Base-by-base conservation (phyloP, 2,888 invertebrate species). In the Eueremaeus valkanovi region DNA sequence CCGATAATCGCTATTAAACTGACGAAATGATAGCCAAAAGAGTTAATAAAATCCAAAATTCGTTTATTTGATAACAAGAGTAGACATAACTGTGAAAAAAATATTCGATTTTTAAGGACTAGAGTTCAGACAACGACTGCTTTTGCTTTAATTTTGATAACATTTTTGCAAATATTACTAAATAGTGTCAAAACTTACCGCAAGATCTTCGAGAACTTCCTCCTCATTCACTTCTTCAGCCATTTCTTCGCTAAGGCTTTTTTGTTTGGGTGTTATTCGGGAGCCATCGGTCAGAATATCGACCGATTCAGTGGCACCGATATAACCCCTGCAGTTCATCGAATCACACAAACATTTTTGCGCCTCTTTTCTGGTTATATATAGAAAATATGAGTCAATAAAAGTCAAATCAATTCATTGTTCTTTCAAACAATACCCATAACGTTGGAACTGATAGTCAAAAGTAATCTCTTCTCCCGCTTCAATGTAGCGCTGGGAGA, bases 381-480 rank as follows among this genome's bases (percentile, higher is more conserved):
- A n/a, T n/a, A n/a, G 40, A 29, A 72, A 78, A 76, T 72, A 77
- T 40, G 72, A 3, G 13, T 13, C 73, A n/a, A 73, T 45, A 68
- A 1, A 49, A 31, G 27, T 16, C n/a, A 21, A 24, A 55, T 27
- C n/a, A 18, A 61, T 78, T 77, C 75, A 55, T 77, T 76, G 75
- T 13, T 29, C 27, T n/a, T n/a, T 75, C 66, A 77, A 21, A n/a
- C 18, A 73, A 63, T 84, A 92, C 92, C 94, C 97, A 85, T 96
- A 97, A 82, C 95, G 87, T 84, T 98, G 94, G 84, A 97, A 96
- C 84, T 96, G 92, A 84, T 99, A 99, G 84, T 99, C 97, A 84
- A 99, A 99, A 0, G 97, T 98, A 73, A 99, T 90, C 85, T 99
- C 99, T 83, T 98, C 96, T 0, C 94, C 94, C 0, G 89, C 88